These are phyloP conservation scores for Cosmia pyralina DNA, from an alignment of 2,888 invertebrate species.

Conservation along the genomic window DNA sequence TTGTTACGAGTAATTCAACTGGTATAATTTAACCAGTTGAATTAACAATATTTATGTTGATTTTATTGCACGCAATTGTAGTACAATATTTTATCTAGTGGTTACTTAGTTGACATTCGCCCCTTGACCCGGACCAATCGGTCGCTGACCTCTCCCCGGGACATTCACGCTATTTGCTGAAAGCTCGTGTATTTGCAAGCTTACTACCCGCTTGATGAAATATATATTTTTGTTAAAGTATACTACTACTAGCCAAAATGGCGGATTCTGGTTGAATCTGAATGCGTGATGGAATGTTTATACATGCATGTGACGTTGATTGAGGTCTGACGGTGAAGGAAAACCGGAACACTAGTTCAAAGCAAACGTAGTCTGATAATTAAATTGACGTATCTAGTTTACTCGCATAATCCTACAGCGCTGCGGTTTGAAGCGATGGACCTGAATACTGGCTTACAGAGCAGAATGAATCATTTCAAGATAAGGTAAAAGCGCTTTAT, in stretches of 20 bases:
- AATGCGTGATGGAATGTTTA: constrained; percentile 24
- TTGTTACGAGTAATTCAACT: no score
- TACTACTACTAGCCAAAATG: constrained; percentile 26
- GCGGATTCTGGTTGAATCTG: neutral
- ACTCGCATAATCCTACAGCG: constrained; percentile 3
- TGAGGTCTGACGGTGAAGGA: constrained; percentile 27
- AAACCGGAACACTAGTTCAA: constrained; percentile 36
- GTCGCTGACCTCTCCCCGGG: constrained; percentile 45
- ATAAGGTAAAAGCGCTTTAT: constrained; percentile 6
- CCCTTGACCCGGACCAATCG: constrained; percentile 21
- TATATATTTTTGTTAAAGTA: constrained; percentile 43
- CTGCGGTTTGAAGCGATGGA: constrained; percentile 25
- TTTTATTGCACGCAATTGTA: no score
- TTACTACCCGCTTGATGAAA: constrained; percentile 21
- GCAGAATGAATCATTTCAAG: neutral
- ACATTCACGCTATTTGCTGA: constrained; percentile 34
- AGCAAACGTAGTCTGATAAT: constrained; percentile 20
- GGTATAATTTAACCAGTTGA: no score
- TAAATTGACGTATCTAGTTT: constrained; percentile 12
- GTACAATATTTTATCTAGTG: constrained; percentile 39
- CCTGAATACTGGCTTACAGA: constrained; percentile 9
- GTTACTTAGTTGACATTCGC: constrained; percentile 32
- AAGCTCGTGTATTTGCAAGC: constrained; percentile 28
- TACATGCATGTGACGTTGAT: constrained; percentile 33
- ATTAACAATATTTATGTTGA: no score